Evolutionary conservation across 1,140 invertebrate species (phyloP), one percentile per base, ranked within the genome.

Genomic region (Drosophila kurseongensis): DNA sequence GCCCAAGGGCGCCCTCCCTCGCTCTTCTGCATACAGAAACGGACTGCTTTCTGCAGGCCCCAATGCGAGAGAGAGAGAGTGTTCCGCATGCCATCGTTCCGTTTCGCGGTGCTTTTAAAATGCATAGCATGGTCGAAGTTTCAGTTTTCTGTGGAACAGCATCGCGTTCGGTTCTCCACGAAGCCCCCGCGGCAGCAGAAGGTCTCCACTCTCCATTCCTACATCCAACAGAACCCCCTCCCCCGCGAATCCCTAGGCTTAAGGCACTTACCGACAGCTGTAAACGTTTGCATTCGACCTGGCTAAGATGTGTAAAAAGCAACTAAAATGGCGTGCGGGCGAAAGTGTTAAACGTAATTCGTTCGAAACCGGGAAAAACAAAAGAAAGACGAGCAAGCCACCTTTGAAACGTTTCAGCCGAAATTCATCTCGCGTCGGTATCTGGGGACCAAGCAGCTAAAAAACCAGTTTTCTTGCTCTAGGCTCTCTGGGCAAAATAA

Each of bases 321-420:
- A 56, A 18, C 23, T 18, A 7, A 51, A 57, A 55, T 36, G 36
- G 51, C 40, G 47, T 56, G 45, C 14, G 27, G 38, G 67, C 67
- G 81, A 86, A 85, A 82, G 83, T 86, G 83, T 78, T 88, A 83
- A 65, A 58, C 35, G 54, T 36, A 55, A 67, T 69, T 75, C 81
- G 69, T 78, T 62, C 29, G 69, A 68, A 76, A 72, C 42, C 40
- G 35, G 13, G 36, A 75, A 75, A 75, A 57, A 44, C 47, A 54
- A 67, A 76, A 59, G 55, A 73, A 45, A 50, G 40, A 51, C 52
- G 10, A 40, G 18, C 54, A 72, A 73, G 62, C 72, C 36, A 47
- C 79, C 83, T 79, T 86, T 82, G 80, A 83, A 89, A 83, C 76
- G 83, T 66, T 86, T 86, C 50, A 60, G 59, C 60, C 60, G 60